Evolutionary conservation across 1,140 invertebrate species (phyloP).

Genomic region (Drosophila nikananu): DNA sequence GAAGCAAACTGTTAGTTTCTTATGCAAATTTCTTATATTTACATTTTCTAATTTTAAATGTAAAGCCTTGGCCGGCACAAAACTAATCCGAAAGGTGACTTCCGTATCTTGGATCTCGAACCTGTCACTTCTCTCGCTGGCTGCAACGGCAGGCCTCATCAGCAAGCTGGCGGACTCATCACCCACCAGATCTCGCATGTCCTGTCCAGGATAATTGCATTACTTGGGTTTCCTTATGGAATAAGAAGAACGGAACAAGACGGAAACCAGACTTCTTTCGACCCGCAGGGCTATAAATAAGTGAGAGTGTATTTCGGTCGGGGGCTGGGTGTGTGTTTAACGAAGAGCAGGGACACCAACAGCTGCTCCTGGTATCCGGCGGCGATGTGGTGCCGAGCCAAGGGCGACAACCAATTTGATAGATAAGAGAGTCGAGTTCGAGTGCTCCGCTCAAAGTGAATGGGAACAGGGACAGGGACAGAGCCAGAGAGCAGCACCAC

Average conservation of each 20-base stretch:
- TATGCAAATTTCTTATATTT: conserved; percentile 28
- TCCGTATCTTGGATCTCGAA: conserved; percentile 33
- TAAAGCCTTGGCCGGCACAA: not conserved
- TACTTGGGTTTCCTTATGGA: conserved; percentile 62
- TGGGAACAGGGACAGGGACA: conserved; percentile 27
- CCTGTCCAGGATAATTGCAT: conserved; percentile 66
- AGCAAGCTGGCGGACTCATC: conserved; percentile 22
- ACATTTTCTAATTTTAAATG: conserved; percentile 28
- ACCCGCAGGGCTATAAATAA: conserved; percentile 78
- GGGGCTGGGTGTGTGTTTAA: conserved; percentile 7
- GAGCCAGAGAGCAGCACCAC: conserved; percentile 19
- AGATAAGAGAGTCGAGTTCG: conserved; percentile 66
- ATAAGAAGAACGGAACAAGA: conserved; percentile 1
- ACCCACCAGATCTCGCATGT: conserved; percentile 38
- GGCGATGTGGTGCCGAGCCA: conserved; percentile 16
- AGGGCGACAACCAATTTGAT: conserved; percentile 75
- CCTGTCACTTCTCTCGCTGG: not conserved
- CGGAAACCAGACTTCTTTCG: conserved; percentile 62
- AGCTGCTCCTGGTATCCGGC: conserved; percentile 20
- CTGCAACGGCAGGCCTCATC: conserved; percentile 33
- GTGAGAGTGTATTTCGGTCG: conserved; percentile 47
- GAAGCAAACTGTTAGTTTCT: not conserved
- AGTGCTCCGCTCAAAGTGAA: conserved; percentile 45
- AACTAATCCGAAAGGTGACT: conserved; percentile 5
- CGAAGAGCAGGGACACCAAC: conserved; percentile 4